Conservation (phyloP, 2,888 invertebrate genomes). For the Scaptomyza flava region DNA sequence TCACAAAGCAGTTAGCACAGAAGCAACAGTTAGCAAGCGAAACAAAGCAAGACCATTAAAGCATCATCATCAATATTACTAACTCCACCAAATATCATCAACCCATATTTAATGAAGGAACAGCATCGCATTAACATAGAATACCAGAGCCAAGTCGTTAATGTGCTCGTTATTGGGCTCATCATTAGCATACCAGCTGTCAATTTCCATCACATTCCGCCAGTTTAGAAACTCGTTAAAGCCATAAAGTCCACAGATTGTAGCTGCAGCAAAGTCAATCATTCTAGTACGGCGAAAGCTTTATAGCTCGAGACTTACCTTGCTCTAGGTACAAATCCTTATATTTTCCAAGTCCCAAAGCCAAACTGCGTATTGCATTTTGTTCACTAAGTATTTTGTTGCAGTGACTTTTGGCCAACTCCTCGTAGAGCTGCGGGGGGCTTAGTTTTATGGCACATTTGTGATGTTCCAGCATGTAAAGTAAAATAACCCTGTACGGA, state of each 20-base stretch:
- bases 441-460: slow-evolving; percentile 69
- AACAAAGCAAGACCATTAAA: too few species aligned
- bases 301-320: slow-evolving; percentile 51
- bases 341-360: slow-evolving; percentile 76
- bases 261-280: slow-evolving; percentile 54
- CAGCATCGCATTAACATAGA: slow-evolving; percentile 76
- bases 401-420: slow-evolving; percentile 69
- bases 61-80: too few species aligned
- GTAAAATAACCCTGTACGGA: slow-evolving; percentile 69
- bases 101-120: slow-evolving; percentile 62
- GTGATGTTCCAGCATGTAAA: slow-evolving; percentile 80
- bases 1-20: slow-evolving; percentile 36
- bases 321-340: slow-evolving; percentile 82
- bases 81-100: slow-evolving; percentile 17
- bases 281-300: slow-evolving; percentile 1
- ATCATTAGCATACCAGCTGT: slow-evolving; percentile 59
- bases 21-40: not conserved
- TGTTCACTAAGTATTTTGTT: slow-evolving; percentile 77
- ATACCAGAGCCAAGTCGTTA: slow-evolving; percentile 75
- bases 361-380: slow-evolving; percentile 75
- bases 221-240: slow-evolving; percentile 81
- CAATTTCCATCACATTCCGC: slow-evolving; percentile 73
- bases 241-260: slow-evolving; percentile 79
- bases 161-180: slow-evolving; percentile 57
- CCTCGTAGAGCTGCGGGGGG: slow-evolving; percentile 62